These are phyloP conservation scores for Etheostoma nigrum DNA, from an alignment of 2,797 vertebrate species.

Conservation along the genomic window DNA sequence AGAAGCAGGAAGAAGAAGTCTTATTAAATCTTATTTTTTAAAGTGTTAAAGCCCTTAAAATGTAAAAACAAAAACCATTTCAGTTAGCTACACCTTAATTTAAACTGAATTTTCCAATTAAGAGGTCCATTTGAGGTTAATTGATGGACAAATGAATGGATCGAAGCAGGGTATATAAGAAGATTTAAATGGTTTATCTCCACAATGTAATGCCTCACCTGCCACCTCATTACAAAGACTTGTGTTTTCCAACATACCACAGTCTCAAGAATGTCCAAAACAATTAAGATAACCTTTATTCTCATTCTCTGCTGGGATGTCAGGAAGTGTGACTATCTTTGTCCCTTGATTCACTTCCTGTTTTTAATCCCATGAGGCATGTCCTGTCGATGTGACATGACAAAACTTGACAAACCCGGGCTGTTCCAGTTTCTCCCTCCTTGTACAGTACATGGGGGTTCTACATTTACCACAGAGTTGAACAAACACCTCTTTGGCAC, in stretches of 20 bases:
- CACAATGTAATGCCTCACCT: background rate
- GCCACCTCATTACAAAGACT: background rate
- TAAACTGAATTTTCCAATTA: too few relatives aligned
- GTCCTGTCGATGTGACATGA: background rate
- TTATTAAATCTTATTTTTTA: too few relatives aligned
- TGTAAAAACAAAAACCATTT: too few relatives aligned
- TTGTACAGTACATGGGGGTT: too few relatives aligned
- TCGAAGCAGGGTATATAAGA: too few relatives aligned
- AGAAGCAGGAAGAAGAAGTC: too few relatives aligned
- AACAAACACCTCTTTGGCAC: background rate
- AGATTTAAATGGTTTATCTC: too few relatives aligned
- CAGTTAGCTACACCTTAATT: too few relatives aligned
- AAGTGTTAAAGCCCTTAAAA: too few relatives aligned
- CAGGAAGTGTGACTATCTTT: conserved; percentile 20
- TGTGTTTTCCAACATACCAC: conserved; percentile 4
- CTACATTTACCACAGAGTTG: background rate
- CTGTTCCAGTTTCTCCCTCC: background rate
- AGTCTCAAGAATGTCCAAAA: background rate
- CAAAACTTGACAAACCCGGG: background rate
- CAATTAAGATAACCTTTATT: background rate
- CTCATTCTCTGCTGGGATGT: background rate
- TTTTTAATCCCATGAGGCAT: conserved; percentile 25
- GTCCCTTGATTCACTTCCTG: conserved; percentile 51
- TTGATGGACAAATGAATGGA: too few relatives aligned
- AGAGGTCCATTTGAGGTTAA: too few relatives aligned